A percentile compares a stretch with the other conserved stretches of the same genome.
Evolutionary conservation across 2,888 invertebrate genomes (phyloP).

Genomic region (Monochamus alternatus): DNA sequence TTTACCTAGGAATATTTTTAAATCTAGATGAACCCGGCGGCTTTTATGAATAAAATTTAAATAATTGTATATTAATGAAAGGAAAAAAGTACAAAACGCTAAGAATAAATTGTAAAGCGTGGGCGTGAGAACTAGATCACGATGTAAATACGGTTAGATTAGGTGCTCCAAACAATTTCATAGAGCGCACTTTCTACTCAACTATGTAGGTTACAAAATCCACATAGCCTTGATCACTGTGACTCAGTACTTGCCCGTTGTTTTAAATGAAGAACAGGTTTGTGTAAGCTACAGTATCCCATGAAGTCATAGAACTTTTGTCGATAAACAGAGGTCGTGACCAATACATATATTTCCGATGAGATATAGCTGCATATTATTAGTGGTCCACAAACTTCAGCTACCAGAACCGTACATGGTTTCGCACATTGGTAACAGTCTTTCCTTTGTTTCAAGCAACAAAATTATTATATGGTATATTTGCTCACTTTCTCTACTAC

Average conservation of each 20-base stretch:
- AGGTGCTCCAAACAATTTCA: conserved; percentile 46
- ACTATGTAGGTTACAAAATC: conserved; percentile 67
- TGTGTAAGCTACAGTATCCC: conserved; percentile 47
- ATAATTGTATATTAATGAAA: background rate
- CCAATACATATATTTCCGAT: conserved; percentile 41
- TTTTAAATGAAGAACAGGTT: conserved; percentile 45
- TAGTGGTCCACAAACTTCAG: conserved; percentile 43
- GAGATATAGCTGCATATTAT: conserved; percentile 42
- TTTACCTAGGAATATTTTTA: no score
- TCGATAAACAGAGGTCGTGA: conserved; percentile 39
- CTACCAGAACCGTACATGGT: conserved; percentile 29
- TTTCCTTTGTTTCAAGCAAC: background rate
- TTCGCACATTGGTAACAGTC: background rate
- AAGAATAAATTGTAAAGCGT: conserved; percentile 37
- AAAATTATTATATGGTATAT: background rate
- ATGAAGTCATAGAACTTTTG: conserved; percentile 42
- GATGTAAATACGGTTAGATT: conserved; percentile 48
- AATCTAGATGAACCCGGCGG: background rate
- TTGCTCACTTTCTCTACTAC: background rate
- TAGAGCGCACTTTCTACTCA: conserved; percentile 63
- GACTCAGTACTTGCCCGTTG: conserved; percentile 40
- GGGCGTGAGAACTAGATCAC: conserved; percentile 53
- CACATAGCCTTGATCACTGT: conserved; percentile 51
- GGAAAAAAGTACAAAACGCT: background rate
- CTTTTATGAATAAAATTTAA: background rate